Conservation (phyloP, 1,140 invertebrate genomes). For the Drosophila kikkawai region DNA sequence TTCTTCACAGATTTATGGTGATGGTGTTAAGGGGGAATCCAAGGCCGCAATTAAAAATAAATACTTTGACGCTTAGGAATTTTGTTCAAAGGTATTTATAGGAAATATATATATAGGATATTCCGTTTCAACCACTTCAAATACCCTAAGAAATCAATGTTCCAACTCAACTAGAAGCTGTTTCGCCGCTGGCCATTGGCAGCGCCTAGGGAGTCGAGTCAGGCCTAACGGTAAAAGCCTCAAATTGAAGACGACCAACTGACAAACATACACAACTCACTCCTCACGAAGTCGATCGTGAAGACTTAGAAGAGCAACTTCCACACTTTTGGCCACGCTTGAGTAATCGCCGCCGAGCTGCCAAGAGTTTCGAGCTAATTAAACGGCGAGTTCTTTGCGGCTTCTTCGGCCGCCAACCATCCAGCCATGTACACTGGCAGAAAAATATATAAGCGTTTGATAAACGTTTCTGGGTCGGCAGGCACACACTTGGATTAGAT, state of each 20-base stretch:
- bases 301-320: slow-evolving; percentile 52
- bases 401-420: slow-evolving; percentile 10
- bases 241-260: slow-evolving; percentile 70
- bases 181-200: slow-evolving; percentile 41
- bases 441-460: slow-evolving; percentile 26
- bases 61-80: not conserved
- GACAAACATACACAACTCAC: slow-evolving; percentile 46
- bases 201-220: slow-evolving; percentile 55
- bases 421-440: slow-evolving; percentile 40
- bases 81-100: not conserved
- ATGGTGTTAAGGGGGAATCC: slow-evolving; percentile 6
- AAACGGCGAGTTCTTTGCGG: slow-evolving; percentile 52
- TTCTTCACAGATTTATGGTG: slow-evolving; percentile 7
- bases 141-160: slow-evolving; percentile 6
- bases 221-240: slow-evolving; percentile 70
- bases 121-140: not conserved
- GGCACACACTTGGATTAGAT: slow-evolving; percentile 51
- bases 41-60: slow-evolving; percentile 9
- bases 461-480: slow-evolving; percentile 66
- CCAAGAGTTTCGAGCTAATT: slow-evolving; percentile 63
- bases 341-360: slow-evolving; percentile 49
- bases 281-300: slow-evolving; percentile 24
- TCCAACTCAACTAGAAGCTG: slow-evolving; percentile 35
- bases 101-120: not conserved
- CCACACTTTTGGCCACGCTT: slow-evolving; percentile 69